These are phyloP conservation scores for Caerostris extrusa DNA, from an alignment of 1,140 invertebrate species.

Conservation along the genomic window DNA sequence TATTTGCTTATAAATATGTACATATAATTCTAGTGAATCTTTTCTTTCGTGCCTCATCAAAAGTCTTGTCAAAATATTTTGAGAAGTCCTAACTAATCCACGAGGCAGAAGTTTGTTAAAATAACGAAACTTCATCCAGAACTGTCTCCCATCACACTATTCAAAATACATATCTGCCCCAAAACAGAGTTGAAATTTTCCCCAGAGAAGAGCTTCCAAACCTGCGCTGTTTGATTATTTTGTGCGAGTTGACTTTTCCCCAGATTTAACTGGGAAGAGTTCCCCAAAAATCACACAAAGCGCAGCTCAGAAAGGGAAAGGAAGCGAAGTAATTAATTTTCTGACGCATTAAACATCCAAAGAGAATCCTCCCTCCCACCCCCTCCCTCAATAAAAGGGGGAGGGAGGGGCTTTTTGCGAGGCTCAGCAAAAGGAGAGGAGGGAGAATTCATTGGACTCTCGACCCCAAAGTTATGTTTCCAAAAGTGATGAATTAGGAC, in stretches of 20 bases:
- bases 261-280: background rate
- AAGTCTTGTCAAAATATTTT: constrained; percentile 14
- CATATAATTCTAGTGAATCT: background rate
- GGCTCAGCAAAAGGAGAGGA: background rate
- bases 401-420: background rate
- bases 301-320: background rate
- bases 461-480: background rate
- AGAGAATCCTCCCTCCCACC: background rate
- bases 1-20: too few relatives aligned
- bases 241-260: background rate
- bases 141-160: background rate
- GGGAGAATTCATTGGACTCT: background rate
- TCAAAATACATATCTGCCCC: background rate
- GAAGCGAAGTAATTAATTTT: background rate
- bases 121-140: background rate
- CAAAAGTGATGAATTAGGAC: background rate
- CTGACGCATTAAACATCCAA: constrained; percentile 20
- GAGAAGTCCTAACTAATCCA: background rate
- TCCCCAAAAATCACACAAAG: constrained; percentile 9
- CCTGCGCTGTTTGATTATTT: background rate
- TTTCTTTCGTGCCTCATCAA: background rate
- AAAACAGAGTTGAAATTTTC: background rate
- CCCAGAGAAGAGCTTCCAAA: background rate
- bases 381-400: too few relatives aligned
- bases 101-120: background rate